A percentile compares a stretch with the other conserved stretches of the same genome.
These are phyloP conservation scores for Hippoglossus hippoglossus DNA, from an alignment of 2,797 vertebrate species.

Conservation along the genomic window DNA sequence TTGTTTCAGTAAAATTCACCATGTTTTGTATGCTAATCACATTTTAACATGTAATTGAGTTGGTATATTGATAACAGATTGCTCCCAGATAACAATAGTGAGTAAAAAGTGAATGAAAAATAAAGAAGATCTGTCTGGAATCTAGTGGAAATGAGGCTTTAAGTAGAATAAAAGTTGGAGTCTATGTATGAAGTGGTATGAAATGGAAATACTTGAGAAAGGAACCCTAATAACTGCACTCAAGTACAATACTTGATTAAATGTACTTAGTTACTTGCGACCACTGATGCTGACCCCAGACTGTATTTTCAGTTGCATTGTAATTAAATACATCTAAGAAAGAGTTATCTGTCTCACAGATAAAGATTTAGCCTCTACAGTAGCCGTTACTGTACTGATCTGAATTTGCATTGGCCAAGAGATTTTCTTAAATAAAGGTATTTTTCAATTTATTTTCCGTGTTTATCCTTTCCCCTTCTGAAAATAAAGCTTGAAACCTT, in stretches of 20 bases:
- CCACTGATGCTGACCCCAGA: too few relatives aligned
- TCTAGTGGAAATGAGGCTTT: neutral
- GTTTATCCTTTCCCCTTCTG: constrained; percentile 54
- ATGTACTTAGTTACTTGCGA: neutral
- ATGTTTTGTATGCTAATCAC: too few relatives aligned
- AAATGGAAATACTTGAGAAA: neutral
- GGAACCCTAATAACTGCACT: neutral
- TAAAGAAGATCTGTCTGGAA: neutral
- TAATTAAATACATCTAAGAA: neutral
- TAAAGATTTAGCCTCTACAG: constrained; percentile 17
- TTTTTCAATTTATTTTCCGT: constrained; percentile 69
- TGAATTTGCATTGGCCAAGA: constrained; percentile 19
- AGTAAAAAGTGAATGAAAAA: too few relatives aligned
- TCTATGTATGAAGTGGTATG: too few relatives aligned
- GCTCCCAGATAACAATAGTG: too few relatives aligned
- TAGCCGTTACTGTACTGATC: constrained; percentile 32
- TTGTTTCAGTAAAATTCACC: too few relatives aligned
- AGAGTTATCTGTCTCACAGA: neutral
- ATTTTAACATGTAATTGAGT: too few relatives aligned
- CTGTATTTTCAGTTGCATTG: neutral
- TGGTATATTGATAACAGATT: too few relatives aligned
- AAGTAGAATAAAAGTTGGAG: neutral
- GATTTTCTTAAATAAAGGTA: constrained; percentile 30
- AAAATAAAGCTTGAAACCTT: constrained; percentile 69
- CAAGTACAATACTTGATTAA: neutral